Evolutionary conservation across 2,797 vertebrate species (phyloP).

Genomic region (Tokudaia tokunoshimensis): DNA sequence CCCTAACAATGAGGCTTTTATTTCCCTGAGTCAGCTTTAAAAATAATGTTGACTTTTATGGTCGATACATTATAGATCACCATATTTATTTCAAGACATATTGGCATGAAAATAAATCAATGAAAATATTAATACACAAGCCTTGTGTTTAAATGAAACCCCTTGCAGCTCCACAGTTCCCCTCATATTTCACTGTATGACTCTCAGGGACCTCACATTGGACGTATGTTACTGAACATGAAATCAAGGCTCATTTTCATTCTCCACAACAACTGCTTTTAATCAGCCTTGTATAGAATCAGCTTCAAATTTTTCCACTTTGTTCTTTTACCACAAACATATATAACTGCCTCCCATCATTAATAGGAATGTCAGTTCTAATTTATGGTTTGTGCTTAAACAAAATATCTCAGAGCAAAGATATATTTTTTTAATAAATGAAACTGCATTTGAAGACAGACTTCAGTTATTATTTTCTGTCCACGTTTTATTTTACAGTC

Average conservation of each 20-base stretch:
- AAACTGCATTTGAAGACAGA: not conserved
- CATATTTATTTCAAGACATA: constrained; percentile 82
- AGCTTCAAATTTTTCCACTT: constrained; percentile 47
- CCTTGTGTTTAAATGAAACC: constrained; percentile 75
- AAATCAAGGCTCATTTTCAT: constrained; percentile 68
- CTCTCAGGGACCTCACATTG: constrained; percentile 59
- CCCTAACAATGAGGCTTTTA: constrained; percentile 78
- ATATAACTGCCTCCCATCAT: constrained; percentile 48
- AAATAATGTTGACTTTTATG: constrained; percentile 83
- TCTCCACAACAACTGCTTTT: constrained; percentile 45
- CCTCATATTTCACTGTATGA: constrained; percentile 33
- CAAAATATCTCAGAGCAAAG: constrained; percentile 65
- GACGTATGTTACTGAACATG: constrained; percentile 64
- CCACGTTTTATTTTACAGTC: constrained; percentile 7
- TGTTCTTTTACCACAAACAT: constrained; percentile 50
- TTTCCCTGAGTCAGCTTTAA: constrained; percentile 86
- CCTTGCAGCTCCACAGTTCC: constrained; percentile 48
- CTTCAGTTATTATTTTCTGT: constrained; percentile 22
- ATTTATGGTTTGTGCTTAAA: constrained; percentile 48
- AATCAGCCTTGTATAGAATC: constrained; percentile 63
- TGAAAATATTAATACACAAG: constrained; percentile 80
- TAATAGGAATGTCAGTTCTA: constrained; percentile 59
- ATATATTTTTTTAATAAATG: constrained; percentile 43
- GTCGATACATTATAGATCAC: constrained; percentile 78
- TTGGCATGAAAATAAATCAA: constrained; percentile 85